A percentile compares a stretch with the other conserved stretches of the same genome.
Conservation (phyloP, 2,888 invertebrate species). For the Dysmachus trigonus region DNA sequence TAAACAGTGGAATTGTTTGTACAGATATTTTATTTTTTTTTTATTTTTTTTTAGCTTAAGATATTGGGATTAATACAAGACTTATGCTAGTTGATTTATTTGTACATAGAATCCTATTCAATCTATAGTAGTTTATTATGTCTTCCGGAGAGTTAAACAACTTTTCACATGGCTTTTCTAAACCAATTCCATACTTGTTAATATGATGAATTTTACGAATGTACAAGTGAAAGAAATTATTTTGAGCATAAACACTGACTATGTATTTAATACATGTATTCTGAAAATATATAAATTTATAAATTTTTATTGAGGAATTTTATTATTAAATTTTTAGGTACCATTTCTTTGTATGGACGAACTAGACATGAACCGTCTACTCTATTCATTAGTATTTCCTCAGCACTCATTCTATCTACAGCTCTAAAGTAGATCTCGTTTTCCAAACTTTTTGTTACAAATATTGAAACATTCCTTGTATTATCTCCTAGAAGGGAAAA, state of each 20-base stretch:
- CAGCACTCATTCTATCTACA: slow-evolving; percentile 59
- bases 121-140: slow-evolving; percentile 61
- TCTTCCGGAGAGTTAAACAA: slow-evolving; percentile 59
- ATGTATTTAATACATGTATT: slow-evolving; percentile 61
- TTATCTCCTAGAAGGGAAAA: background rate
- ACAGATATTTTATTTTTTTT: slow-evolving; percentile 11
- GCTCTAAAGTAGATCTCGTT: slow-evolving; percentile 61
- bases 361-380: slow-evolving; percentile 62
- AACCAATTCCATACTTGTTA: slow-evolving; percentile 60
- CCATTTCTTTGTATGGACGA: slow-evolving; percentile 60
- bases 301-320: background rate
- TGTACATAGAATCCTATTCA: slow-evolving; percentile 60
- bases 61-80: slow-evolving; percentile 58
- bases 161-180: slow-evolving; percentile 59
- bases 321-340: background rate
- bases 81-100: slow-evolving; percentile 58
- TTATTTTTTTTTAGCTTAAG: slow-evolving; percentile 40
- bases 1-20: slow-evolving; percentile 23
- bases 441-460: slow-evolving; percentile 56
- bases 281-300: slow-evolving; percentile 48
- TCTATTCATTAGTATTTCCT: slow-evolving; percentile 57
- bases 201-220: slow-evolving; percentile 57
- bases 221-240: slow-evolving; percentile 61
- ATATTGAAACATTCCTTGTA: background rate
- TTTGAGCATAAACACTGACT: slow-evolving; percentile 59